Percentiles rank a stretch among this genome's conserved stretches.
Evolutionary conservation across 2,888 invertebrate genomes (phyloP).

Genomic region (Phasia obesa): DNA sequence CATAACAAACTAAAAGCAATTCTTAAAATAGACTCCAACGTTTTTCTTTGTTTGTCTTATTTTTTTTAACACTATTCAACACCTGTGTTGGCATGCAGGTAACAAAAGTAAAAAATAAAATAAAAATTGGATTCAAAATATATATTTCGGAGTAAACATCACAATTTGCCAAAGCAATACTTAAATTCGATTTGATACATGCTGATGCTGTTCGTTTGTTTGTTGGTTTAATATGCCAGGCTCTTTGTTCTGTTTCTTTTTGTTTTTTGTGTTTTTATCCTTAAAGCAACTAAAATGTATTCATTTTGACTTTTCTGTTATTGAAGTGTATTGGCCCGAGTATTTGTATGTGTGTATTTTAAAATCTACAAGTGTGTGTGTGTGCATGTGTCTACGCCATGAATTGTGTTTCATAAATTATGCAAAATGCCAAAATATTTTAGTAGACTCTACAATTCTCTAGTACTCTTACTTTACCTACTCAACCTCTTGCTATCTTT

Average conservation of each 20-base stretch:
- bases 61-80: conserved; percentile 47
- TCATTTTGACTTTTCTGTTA: conserved; percentile 27
- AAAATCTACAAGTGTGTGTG: conserved; percentile 11
- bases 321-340: conserved; percentile 2
- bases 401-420: conserved; percentile 73
- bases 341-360: background rate
- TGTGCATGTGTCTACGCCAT: conserved; percentile 66
- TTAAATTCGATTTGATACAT: conserved; percentile 66
- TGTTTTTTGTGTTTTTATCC: background rate
- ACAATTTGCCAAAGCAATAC: conserved; percentile 68
- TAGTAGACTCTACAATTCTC: conserved; percentile 57
- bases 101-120: conserved; percentile 6
- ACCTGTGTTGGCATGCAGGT: conserved; percentile 56
- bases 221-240: conserved; percentile 35
- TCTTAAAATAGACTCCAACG: background rate
- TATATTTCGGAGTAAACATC: conserved; percentile 58
- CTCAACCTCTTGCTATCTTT: background rate
- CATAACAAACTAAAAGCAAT: conserved; percentile 3
- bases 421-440: conserved; percentile 72
- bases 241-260: conserved; percentile 37
- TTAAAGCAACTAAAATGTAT: conserved; percentile 19
- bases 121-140: conserved; percentile 35
- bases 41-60: conserved; percentile 43
- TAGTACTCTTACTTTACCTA: background rate
- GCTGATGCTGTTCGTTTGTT: conserved; percentile 41